Percentiles rank a stretch among this genome's conserved stretches.
phyloP scores from a whole-genome alignment of 2,888 invertebrate species.

The Atethmia centrago region DNA sequence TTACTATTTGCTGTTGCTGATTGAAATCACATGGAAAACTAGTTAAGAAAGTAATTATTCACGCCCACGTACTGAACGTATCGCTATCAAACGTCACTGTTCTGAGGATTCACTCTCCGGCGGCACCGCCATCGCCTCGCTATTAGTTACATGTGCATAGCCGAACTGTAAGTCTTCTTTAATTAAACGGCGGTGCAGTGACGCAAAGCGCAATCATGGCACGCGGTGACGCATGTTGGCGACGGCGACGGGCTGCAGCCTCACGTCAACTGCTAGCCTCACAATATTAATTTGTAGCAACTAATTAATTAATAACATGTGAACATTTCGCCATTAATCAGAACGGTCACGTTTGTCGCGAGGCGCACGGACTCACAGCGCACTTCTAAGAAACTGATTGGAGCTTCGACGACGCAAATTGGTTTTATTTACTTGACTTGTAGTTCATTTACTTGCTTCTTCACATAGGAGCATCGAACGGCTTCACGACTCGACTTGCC shows the following conservation, averaged over 20 bases:
- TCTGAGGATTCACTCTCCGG: constrained; percentile 70
- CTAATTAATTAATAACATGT: constrained; percentile 87
- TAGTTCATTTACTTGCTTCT: constrained; percentile 65
- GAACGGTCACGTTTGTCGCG: constrained; percentile 72
- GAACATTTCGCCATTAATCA: constrained; percentile 84
- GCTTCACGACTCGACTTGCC: constrained; percentile 53
- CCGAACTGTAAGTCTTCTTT: constrained; percentile 82
- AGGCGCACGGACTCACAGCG: constrained; percentile 51
- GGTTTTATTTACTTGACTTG: constrained; percentile 67
- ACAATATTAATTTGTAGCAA: constrained; percentile 85
- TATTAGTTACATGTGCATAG: constrained; percentile 68
- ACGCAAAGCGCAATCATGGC: constrained; percentile 72
- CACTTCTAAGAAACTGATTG: constrained; percentile 62
- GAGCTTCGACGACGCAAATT: constrained; percentile 64
- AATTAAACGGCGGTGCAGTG: constrained; percentile 82
- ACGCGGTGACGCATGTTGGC: constrained; percentile 74
- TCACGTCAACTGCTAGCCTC: constrained; percentile 85
- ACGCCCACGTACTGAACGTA: constrained; percentile 33
- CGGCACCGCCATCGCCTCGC: constrained; percentile 56
- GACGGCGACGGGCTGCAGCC: constrained; percentile 70
- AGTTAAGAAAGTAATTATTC: constrained; percentile 24
- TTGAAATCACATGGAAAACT: constrained; percentile 30
- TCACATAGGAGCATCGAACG: constrained; percentile 52
- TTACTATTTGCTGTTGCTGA: background rate
- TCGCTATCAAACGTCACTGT: constrained; percentile 59